Percentiles rank a stretch among this genome's conserved stretches.
These are phyloP conservation scores for Drosophila basisetae DNA, from an alignment of 2,888 invertebrate genomes.

Conservation along the genomic window DNA sequence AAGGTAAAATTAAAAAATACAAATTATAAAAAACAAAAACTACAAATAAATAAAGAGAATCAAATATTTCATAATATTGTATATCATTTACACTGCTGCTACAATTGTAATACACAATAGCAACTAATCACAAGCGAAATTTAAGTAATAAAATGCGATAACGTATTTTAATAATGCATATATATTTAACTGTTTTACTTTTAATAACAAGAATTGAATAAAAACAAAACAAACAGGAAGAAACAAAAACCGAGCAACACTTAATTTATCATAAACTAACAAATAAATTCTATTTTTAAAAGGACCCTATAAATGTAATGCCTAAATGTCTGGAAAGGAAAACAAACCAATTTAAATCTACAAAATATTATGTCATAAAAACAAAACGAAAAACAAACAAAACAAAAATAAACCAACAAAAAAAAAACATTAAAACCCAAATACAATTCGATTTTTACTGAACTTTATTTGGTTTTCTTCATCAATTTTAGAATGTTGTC, in stretches of 20 bases:
- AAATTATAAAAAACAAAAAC: neutral
- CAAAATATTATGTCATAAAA: constrained; percentile 62
- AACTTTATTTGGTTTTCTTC: neutral
- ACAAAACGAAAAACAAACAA: constrained; percentile 24
- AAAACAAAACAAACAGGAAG: constrained; percentile 18
- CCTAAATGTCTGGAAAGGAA: constrained; percentile 65
- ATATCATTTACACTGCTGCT: constrained; percentile 76
- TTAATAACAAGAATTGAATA: constrained; percentile 45
- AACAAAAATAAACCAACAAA: constrained; percentile 48
- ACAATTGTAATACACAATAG: constrained; percentile 52
- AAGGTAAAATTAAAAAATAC: constrained; percentile 15
- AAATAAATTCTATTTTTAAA: constrained; percentile 69
- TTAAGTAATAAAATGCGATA: constrained; percentile 59
- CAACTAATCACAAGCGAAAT: constrained; percentile 62
- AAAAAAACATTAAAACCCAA: constrained; percentile 64
- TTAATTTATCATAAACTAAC: constrained; percentile 70
- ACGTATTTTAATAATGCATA: constrained; percentile 54
- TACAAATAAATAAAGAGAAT: constrained; percentile 1
- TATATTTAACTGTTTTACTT: constrained; percentile 68
- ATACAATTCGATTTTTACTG: constrained; percentile 14
- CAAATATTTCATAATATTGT: constrained; percentile 58
- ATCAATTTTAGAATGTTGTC: neutral
- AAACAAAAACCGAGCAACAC: constrained; percentile 48
- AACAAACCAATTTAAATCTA: constrained; percentile 53
- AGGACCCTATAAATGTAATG: constrained; percentile 73